Evolutionary conservation across 2,888 invertebrate genomes (phyloP), one percentile per base, ranked within the genome.

Genomic region (Uropetala carovei): DNA sequence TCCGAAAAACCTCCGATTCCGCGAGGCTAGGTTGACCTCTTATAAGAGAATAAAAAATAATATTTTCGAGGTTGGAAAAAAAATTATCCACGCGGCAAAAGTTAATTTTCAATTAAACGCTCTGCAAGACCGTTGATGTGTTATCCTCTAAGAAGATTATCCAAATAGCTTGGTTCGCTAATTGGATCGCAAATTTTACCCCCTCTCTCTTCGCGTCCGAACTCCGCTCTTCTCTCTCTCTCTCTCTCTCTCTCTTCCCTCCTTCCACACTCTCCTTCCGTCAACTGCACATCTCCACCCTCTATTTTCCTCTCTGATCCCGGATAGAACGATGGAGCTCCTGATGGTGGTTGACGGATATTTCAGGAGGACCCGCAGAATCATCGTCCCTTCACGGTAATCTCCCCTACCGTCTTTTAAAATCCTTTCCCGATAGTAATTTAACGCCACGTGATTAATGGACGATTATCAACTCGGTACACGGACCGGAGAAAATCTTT

Each of bases 91-190:
- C 64, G 64, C 43, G 64, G 89, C 89, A 64, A 89, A 89, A 43
- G 89, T 89, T 89, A 89, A 89, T 89, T 89, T 89, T 89, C 89
- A 64, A 89, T 89, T 64, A 89, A 89, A 68, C 64, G 43, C 43
- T 64, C 89, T 13, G n/a, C 59, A 30, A 30, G 86, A 10, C 89
- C 89, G 89, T 89, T 89, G 89, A 89, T 64, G 89, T 64, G 89
- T 89, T 89, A 89, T 89, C 89, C 89, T 59, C 22, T 89, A 89
- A 89, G 89, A 89, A 89, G 89, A 89, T 89, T 89, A 89, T 64
- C 89, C 89, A 64, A 89, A 89, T 89, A 89, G 89, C 64, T 89
- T 64, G 89, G 89, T 16, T 18, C 64, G 43, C 60, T 89, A 89
- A 89, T 89, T 89, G 89, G n/a, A 83, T 83, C 83, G 43, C 83